Evolutionary conservation across 2,888 invertebrate species (phyloP), one percentile per base, ranked within the genome.

Genomic region (Unio pictorum): DNA sequence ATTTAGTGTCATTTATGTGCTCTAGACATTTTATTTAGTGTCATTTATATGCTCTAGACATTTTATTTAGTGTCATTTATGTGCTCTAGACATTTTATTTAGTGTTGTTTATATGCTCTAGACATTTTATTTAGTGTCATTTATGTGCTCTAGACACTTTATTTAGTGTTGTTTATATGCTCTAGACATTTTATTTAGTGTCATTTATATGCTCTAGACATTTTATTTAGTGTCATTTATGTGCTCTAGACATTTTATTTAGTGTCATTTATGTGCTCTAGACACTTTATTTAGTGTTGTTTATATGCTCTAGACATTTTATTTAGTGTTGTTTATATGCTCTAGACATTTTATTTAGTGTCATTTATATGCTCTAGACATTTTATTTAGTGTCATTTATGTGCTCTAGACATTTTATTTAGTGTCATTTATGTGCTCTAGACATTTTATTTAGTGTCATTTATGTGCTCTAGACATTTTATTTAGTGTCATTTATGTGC

Each of bases 71-170:
- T 58, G 34, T 20, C n/a, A 34, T 54, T 71, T 45, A 63, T 74
- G 71, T 64, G 72, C 90, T 91, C 64, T 89, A 94, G 95, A 96
- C 91, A 7, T 34, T 58, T 58, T 58, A 6, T n/a, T 58, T n/a
- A 58, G n/a, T 58, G 20, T 3, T 4, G 4, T 57, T 4, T 23
- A 57, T 57, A 4, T 3, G 3, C 3, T 20, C 4, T 57, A 57
- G n/a, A 20, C 57, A 20, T 57, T 57, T 57, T 23, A 57, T n/a
- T 23, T n/a, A 57, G 2, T 57, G 58, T 58, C 1, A 11, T 23
- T 58, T 7, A 23, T 58, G 1, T 8, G 23, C 7, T 23, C 15
- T 58, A 61, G 5, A 61, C 28, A 5, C 54, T 34, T 20, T 64
- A 55, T 26, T 57, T 6, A 54, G 23, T 26, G 15, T 8, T 8